Evolutionary conservation across 92 coral and sea anemone species (phyloP).

Genomic region (Epizoanthus scotinus): DNA sequence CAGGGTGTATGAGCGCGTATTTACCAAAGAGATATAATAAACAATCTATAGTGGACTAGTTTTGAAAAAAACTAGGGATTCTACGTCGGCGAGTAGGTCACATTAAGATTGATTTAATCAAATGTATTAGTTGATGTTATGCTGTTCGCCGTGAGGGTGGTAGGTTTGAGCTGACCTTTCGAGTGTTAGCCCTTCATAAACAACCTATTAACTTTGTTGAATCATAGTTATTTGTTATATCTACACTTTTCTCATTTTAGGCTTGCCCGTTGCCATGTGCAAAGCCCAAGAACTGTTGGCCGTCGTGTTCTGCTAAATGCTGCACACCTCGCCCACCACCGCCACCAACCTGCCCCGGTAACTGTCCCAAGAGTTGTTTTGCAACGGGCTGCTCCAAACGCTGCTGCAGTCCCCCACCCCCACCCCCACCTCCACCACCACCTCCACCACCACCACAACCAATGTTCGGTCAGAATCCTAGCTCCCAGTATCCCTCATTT

Average conservation of each 20-base stretch:
- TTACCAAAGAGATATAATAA: too few species aligned
- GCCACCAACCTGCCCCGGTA: conserved; percentile 56
- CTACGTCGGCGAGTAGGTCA: too few species aligned
- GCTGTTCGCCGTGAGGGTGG: too few species aligned
- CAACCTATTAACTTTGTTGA: not conserved
- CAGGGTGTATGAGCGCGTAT: too few species aligned
- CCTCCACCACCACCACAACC: conserved; percentile 30
- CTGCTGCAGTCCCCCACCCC: conserved; percentile 71
- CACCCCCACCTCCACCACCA: conserved; percentile 49
- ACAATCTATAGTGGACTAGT: too few species aligned
- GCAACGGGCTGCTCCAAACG: conserved; percentile 62
- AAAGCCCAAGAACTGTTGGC: conserved; percentile 70
- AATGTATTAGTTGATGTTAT: too few species aligned
- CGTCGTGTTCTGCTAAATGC: conserved; percentile 65
- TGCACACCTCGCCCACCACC: conserved; percentile 62
- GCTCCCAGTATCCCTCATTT: conserved; percentile 12
- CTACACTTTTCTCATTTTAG: conserved; percentile 22
- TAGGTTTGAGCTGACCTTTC: too few species aligned
- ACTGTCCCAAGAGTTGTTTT: conserved; percentile 57
- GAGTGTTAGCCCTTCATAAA: too few species aligned
- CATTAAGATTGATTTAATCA: too few species aligned
- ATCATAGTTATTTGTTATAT: not conserved
- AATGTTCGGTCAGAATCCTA: not conserved
- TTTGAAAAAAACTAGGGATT: too few species aligned
- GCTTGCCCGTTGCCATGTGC: conserved; percentile 81